phyloP scores from a whole-genome alignment of 1,140 invertebrate genomes.

The Neotoxoptera formosana region DNA sequence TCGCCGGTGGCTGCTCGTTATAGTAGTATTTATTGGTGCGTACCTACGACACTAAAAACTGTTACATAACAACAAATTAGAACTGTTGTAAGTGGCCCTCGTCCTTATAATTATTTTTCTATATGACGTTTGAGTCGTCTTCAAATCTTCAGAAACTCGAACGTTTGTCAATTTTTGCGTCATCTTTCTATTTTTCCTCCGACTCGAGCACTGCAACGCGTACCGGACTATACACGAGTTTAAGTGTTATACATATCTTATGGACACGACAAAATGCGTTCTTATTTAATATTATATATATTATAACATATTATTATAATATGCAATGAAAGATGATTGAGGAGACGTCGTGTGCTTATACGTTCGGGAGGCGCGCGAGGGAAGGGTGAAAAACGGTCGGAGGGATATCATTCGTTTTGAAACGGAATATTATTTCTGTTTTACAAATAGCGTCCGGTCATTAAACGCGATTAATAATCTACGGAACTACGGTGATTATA shows the following conservation, averaged over 20 bases:
- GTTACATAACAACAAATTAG: too few species aligned
- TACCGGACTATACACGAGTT: not conserved
- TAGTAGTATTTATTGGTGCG: not conserved
- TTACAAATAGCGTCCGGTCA: constrained; percentile 26
- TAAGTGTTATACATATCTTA: not conserved
- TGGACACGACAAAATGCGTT: not conserved
- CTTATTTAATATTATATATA: not conserved
- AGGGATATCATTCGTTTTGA: not conserved
- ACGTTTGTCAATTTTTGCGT: not conserved
- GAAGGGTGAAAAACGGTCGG: not conserved
- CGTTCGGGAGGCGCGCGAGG: not conserved
- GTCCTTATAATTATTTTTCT: not conserved
- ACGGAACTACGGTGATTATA: constrained; percentile 45
- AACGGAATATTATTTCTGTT: constrained; percentile 19
- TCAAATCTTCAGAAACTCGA: not conserved
- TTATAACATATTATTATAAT: not conserved
- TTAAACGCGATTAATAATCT: constrained; percentile 33
- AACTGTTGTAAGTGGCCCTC: not conserved
- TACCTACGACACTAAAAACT: not conserved
- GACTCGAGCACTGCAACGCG: not conserved
- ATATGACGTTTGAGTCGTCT: not conserved
- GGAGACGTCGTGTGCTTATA: not conserved
- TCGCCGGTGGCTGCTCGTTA: not conserved
- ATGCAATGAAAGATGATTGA: constrained; percentile 9
- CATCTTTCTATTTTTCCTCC: not conserved